Base-by-base conservation (phyloP, 1,140 invertebrate genomes). In the Aricia agestis region DNA sequence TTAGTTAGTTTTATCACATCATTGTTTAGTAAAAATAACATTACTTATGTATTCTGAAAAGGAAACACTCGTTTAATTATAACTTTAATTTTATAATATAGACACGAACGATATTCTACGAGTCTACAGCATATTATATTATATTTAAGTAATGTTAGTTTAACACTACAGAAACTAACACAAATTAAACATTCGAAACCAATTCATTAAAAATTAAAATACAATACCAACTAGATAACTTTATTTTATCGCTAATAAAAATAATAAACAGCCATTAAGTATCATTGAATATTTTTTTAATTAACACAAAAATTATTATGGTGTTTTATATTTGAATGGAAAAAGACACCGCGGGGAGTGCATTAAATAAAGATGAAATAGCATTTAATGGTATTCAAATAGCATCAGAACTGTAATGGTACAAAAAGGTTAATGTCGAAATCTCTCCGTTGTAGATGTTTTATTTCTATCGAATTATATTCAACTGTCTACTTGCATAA, bases 121-220 rank as follows among this genome's bases (percentile, higher is more conserved):
- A 25, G 25, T 1, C 25, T 25, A 25, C 25, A 25, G 25, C 25
- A 25, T 2, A 25, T n/a, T n/a, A n/a, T n/a, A n/a, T n/a, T n/a
- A 25, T 25, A 25, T 25, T 25, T 25, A n/a, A n/a, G n/a, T 25
- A 25, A 25, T 25, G 25, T 2, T 25, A 25, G 25, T 25, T 25
- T 25, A 52, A 52, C 6, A 52, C 9, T 9, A 13, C 45, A 13
- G 13, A 9, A 52, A 52, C 9, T 52, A 9, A 52, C 11, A 52
- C 45, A 13, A 52, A 52, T 13, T 15, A 11, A 52, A 52, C n/a
- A 36, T 36, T 36, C 36, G 6, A 36, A 52, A 52, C 45, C 45
- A 52, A 13, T 52, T 52, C 45, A 52, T 52, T 52, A 52, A 52
- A 52, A 52, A 52, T 52, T 52, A 52, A 52, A 52, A 52, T 52